phyloP scores from a whole-genome alignment of 2,888 invertebrate genomes.

The Netelia inedita region DNA sequence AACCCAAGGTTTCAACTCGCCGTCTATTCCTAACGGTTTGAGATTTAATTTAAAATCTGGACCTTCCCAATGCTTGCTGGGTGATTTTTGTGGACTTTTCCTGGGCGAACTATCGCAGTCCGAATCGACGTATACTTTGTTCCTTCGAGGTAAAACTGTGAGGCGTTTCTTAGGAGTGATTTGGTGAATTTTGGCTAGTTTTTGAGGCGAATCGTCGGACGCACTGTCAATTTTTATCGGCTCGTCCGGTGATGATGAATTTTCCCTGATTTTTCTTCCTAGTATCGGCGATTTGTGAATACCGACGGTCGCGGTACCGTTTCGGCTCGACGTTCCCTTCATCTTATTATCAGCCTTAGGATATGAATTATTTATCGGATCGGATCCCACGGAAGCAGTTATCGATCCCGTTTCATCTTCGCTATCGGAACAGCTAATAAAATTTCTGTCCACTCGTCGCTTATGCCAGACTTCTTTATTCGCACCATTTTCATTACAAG shows the following conservation, averaged over 20 bases:
- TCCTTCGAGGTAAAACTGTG: not conserved
- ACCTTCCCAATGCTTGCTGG: slow-evolving; percentile 73
- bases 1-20: slow-evolving; percentile 78
- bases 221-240: slow-evolving; percentile 43
- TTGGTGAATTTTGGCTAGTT: not conserved
- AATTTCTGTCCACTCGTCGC: slow-evolving; percentile 38
- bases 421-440: slow-evolving; percentile 70
- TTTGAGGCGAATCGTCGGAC: slow-evolving; percentile 47
- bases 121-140: slow-evolving; percentile 41
- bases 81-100: slow-evolving; percentile 61
- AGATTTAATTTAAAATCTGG: slow-evolving; percentile 80
- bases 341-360: not conserved
- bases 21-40: slow-evolving; percentile 79
- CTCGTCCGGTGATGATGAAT: slow-evolving; percentile 18
- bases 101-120: slow-evolving; percentile 51
- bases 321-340: not conserved
- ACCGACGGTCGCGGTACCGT: not conserved
- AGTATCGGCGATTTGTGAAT: not conserved
- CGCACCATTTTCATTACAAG: not conserved
- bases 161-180: slow-evolving; percentile 25
- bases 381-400: slow-evolving; percentile 4
- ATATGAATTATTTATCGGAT: not conserved
- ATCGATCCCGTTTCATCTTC: slow-evolving; percentile 63
- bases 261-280: slow-evolving; percentile 1
- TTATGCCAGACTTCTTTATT: not conserved